Percentiles rank a stretch among this genome's conserved stretches.
Conservation (phyloP, 2,888 invertebrate genomes). For the Patella depressa region DNA sequence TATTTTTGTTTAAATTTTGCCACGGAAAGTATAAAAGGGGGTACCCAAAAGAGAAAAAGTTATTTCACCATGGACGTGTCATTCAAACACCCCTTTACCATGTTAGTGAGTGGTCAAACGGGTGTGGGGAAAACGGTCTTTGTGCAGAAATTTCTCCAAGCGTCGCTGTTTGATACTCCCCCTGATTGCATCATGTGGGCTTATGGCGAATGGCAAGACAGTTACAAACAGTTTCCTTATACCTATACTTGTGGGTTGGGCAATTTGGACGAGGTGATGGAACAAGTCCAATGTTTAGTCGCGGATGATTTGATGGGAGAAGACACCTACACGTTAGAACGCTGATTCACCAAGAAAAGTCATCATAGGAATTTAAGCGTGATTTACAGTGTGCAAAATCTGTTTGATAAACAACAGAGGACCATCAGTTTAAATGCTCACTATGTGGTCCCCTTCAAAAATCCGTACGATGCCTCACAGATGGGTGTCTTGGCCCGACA, state of each 20-base stretch:
- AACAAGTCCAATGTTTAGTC: slow-evolving; percentile 1
- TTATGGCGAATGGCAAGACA: background rate
- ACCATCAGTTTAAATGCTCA: no score
- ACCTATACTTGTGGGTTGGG: background rate
- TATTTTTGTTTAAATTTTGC: accelerated
- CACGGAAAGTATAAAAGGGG: background rate
- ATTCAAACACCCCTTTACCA: no score
- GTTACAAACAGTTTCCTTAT: background rate
- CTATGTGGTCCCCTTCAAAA: no score
- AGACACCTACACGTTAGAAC: background rate
- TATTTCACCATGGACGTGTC: background rate
- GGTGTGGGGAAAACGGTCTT: no score
- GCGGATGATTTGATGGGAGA: slow-evolving; percentile 12
- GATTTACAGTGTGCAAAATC: slow-evolving; percentile 7
- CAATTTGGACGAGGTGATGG: background rate
- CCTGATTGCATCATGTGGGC: background rate
- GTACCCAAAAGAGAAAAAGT: background rate
- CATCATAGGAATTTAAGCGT: slow-evolving; percentile 22
- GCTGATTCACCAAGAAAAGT: slow-evolving; percentile 3
- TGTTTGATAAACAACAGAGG: no score
- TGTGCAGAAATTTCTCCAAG: background rate
- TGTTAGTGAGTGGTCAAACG: no score
- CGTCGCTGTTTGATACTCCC: background rate
- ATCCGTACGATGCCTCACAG: no score
- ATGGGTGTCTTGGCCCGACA: no score